phyloP scores from a whole-genome alignment of 1,140 invertebrate genomes.

The Drosophila pseudoananassae region DNA sequence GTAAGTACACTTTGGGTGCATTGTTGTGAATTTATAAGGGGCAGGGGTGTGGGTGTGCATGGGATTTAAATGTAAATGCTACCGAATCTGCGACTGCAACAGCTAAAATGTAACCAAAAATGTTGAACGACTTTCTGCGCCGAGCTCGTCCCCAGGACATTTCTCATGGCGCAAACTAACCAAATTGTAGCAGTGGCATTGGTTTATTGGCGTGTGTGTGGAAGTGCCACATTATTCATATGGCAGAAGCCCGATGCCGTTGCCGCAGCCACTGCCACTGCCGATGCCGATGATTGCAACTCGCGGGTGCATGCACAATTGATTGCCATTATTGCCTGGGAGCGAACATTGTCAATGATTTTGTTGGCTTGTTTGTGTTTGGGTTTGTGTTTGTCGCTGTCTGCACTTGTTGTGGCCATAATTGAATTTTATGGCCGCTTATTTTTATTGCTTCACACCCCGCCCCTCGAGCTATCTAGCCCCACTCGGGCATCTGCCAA shows the following conservation, averaged over 20 bases:
- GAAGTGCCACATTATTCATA: constrained; percentile 29
- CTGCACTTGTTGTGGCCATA: constrained; percentile 79
- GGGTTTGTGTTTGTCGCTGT: constrained; percentile 26
- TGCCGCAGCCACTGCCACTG: constrained; percentile 3
- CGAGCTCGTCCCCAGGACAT: constrained; percentile 1
- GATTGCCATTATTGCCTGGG: constrained; percentile 71
- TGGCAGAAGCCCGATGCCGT: constrained; percentile 23
- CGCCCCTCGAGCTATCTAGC: not conserved
- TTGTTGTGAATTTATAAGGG: constrained; percentile 11
- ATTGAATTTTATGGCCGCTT: constrained; percentile 81
- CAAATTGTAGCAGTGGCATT: constrained; percentile 46
- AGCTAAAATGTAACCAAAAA: constrained; percentile 60
- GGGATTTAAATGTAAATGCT: constrained; percentile 17
- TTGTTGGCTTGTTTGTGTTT: constrained; percentile 3
- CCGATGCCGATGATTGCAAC: constrained; percentile 6
- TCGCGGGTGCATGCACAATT: constrained; percentile 68
- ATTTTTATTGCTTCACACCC: constrained; percentile 67
- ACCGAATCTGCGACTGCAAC: constrained; percentile 17
- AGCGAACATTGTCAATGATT: constrained; percentile 30
- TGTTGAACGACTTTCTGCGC: constrained; percentile 32
- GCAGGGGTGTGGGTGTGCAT: not conserved
- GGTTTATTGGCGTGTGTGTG: constrained; percentile 16
- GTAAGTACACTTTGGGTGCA: constrained; percentile 37
- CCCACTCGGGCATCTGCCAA: constrained; percentile 61
- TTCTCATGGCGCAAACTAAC: constrained; percentile 31